Evolutionary conservation across 2,888 invertebrate species (phyloP).

Genomic region (Nowickia ferox): DNA sequence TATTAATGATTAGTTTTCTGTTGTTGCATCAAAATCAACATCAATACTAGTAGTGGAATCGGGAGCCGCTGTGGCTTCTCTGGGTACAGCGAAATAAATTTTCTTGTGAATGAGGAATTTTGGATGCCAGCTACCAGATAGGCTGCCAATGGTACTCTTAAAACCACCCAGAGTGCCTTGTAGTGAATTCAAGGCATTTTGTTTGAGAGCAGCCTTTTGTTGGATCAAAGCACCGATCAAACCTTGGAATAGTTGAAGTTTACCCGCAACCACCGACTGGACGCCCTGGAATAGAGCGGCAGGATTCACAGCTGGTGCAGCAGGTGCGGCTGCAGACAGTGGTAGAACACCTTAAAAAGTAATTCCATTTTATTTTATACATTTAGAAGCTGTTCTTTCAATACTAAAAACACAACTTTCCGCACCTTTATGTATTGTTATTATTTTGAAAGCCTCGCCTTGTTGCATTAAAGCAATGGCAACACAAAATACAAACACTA

Average conservation of each 20-base stretch:
- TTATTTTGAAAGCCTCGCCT: constrained; percentile 64
- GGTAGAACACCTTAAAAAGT: constrained; percentile 47
- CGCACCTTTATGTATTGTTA: constrained; percentile 67
- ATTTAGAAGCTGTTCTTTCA: background rate
- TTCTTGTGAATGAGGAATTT: constrained; percentile 55
- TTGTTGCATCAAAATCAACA: constrained; percentile 46
- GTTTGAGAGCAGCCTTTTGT: constrained; percentile 66
- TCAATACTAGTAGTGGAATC: constrained; percentile 50
- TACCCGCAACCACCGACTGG: constrained; percentile 59
- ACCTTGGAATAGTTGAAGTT: constrained; percentile 66
- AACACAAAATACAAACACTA: constrained; percentile 56
- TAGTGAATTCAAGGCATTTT: constrained; percentile 67
- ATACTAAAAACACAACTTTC: background rate
- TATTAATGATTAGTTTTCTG: constrained; percentile 26
- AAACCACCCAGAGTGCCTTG: constrained; percentile 59
- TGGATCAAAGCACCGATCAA: constrained; percentile 65
- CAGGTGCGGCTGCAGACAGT: constrained; percentile 13
- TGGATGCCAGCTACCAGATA: constrained; percentile 28
- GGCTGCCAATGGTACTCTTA: constrained; percentile 55
- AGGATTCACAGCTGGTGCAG: constrained; percentile 62
- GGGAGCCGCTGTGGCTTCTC: constrained; percentile 42
- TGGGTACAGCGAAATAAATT: constrained; percentile 56
- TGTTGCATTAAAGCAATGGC: constrained; percentile 60
- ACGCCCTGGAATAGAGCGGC: constrained; percentile 63
- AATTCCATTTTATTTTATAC: constrained; percentile 14